Conservation (phyloP, 1,140 invertebrate genomes). For the Drosophila tsacasi region DNA sequence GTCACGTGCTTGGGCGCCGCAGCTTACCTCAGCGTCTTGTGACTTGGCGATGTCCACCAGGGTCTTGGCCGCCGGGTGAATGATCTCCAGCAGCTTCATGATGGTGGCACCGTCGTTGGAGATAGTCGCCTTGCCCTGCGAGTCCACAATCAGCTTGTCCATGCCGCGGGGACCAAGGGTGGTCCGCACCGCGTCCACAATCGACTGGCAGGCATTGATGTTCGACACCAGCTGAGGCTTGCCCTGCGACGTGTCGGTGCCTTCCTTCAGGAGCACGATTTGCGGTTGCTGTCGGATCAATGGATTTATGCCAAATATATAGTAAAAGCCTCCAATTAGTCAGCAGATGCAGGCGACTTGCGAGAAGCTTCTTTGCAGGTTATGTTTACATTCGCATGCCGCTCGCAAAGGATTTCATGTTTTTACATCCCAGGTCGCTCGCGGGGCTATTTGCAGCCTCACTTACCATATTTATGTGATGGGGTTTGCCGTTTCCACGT, state of each 20-base stretch:
- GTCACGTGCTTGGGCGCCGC: conserved; percentile 37
- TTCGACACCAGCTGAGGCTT: conserved; percentile 98
- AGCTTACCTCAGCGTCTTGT: conserved; percentile 97
- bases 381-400: conserved; percentile 70
- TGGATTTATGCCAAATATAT: conserved; percentile 3
- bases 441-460: conserved; percentile 43
- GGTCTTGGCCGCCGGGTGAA: conserved; percentile 99
- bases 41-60: conserved; percentile 99
- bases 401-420: conserved; percentile 9
- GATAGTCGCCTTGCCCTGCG: conserved; percentile 95
- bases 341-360: conserved; percentile 63
- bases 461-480: conserved; percentile 80
- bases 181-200: conserved; percentile 97
- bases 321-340: conserved; percentile 53
- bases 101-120: conserved; percentile 99
- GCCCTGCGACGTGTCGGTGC: conserved; percentile 98
- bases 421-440: neutral
- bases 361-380: conserved; percentile 84
- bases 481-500: conserved; percentile 39
- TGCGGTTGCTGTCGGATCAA: conserved; percentile 94
- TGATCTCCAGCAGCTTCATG: conserved; percentile 97
- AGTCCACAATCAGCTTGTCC: conserved; percentile 99
- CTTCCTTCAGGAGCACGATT: conserved; percentile 99
- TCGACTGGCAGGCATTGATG: conserved; percentile 99
- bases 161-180: conserved; percentile 99